Base-by-base conservation (phyloP, 1,140 invertebrate species). In the Cheumatopsyche charites region DNA sequence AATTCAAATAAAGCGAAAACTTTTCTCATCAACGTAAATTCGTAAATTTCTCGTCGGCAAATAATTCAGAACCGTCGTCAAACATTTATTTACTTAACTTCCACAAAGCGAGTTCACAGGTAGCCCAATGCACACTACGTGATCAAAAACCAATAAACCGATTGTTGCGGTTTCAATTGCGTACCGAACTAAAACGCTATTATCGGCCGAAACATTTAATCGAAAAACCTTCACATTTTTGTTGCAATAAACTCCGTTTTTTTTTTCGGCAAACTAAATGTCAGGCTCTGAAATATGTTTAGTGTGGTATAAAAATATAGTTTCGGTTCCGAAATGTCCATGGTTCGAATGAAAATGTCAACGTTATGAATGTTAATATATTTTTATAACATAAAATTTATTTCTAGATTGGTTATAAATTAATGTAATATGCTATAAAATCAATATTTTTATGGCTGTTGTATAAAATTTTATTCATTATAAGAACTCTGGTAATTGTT, bases 1-100 rank as follows among this genome's bases (percentile, higher is more conserved):
- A 66, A 66, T 66, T 66, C 63, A 66, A 66, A 66, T 66, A 66
- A 25, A 42, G 41, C 43, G 19, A 21, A 71, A 71, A 71, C 69
- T 71, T 71, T 71, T 71, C 69, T 71, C 69, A 71, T 71, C 69
- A 71, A 36, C 69, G 58, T 43, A 43, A 66, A 66, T 66, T 66
- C 69, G 58, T 43, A 62, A 66, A 66, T 66, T 66, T 47, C 63
- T n/a, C 42, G 21, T 62, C 29, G 21, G 69, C 61, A 71, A 63
- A 71, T 71, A 63, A 71, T 63, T 71, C 25, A 71, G 17, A 45
- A 47, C 42, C 43, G 29, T 71, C 69, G 43, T 71, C 62, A 45
- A 29, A 49, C 49, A 43, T 13, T 23, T 70, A 43, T 70, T 70
- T 70, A 45, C 19, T n/a, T 61, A 52, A 68, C 29, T 52, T 70